Evolutionary conservation across 2,888 invertebrate genomes (phyloP), one percentile per base, ranked within the genome.

Genomic region (Orthonychiurus folsomi): DNA sequence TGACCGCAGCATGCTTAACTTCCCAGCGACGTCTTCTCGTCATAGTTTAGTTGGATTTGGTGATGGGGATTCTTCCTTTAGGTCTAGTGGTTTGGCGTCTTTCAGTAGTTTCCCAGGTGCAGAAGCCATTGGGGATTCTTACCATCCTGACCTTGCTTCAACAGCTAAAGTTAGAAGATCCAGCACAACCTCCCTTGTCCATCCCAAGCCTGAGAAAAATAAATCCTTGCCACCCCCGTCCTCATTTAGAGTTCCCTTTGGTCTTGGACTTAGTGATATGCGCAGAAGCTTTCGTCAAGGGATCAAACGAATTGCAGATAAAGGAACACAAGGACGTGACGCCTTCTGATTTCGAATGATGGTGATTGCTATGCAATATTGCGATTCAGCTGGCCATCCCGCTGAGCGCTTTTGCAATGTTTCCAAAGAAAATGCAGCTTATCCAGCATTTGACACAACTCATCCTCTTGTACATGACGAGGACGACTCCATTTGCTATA

Each of bases 241-340:
- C n/a, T n/a, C 37, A n/a, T n/a, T 28, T 15, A 2, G n/a, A 3
- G 37, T 18, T 27, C 27, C 18, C 25, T 56, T 56, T 28, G 56
- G 23, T 18, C 56, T 25, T 15, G 37, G 56, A 5, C 28, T 26
- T 25, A 28, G n/a, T 37, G 56, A 23, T 20, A 28, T 56, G 27
- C 3, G 56, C 9, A 5, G 27, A 18, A 56, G 56, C 20, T 56
- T 56, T 56, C 27, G 56, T 20, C 25, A 56, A 21, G 37, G 37
- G 15, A 37, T 37, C 37, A 37, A 37, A 37, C 5, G 15, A 15
- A 37, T 37, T 37, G 37, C 37, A 9, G 37, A 37, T 37, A 37
- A 37, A 9, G 37, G 37, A 15, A 37, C 5, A 37, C 5, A 37
- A 15, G 37, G 37, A 9, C 37, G 37, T 5, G 37, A 37, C 15